Base-by-base conservation (phyloP, 2,113 vertebrate genomes). In the Perognathus longimembris region DNA sequence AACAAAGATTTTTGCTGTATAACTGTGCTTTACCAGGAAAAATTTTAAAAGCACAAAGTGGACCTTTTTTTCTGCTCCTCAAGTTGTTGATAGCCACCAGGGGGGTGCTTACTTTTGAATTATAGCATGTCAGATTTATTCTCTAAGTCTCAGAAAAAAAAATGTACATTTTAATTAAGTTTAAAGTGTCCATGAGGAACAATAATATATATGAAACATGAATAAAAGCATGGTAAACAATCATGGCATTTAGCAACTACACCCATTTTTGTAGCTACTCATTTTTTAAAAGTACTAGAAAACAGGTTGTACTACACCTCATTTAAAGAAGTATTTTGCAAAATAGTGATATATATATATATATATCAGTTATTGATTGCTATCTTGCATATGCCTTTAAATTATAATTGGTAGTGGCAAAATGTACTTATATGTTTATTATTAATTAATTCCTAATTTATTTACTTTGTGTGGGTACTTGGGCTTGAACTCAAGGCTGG, bases 131-230 rank as follows among this genome's bases (percentile, higher is more conserved):
- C 92, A 87, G 67, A 83, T 94, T 95, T 96, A 94, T 94, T 94
- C 96, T 93, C 45, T 86, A 93, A 89, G 38, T 66, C 80, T 40
- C 82, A 86, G 45, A 90, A 94, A 88, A 57, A 88, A 57, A 92
- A 45, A n/a, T 79, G 38, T 42, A 93, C 2, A 26, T 70, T 74
- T 92, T 96, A 97, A 96, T 95, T 88, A 96, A 93, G 40, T 95
- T 95, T 63, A 86, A 96, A 91, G 7, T 79, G 78, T 32, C 89
- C 7, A 0, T 75, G 14, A 91, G 91, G 92, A 97, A 80, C 54
- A 91, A 85, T 87, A 82, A 89, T 90, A 87, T 92, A 86, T 75
- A 63, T 90, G 92, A 89, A 85, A 96, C 57, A 92, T 85, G 80
- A 30, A 22, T 86, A 85, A 79, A 54, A 67, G 63, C 11, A 14